Evolutionary conservation across 2,113 vertebrate genomes (phyloP).

Genomic region (Indri indri): DNA sequence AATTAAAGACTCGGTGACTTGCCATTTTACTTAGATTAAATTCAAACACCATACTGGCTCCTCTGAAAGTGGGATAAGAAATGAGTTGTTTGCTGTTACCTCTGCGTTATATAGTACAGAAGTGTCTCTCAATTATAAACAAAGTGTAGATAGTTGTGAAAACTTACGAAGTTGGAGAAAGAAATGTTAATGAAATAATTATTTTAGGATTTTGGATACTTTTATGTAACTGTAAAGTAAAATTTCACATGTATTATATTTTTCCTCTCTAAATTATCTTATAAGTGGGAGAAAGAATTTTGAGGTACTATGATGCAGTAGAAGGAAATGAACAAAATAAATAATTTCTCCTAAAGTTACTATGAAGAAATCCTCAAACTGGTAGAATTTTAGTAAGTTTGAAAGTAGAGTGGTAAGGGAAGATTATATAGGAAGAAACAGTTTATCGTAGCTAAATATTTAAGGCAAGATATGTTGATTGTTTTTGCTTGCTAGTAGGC

Average conservation of each 20-base stretch:
- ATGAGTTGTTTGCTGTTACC: not conserved
- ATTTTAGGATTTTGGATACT: not conserved
- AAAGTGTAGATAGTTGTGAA: not conserved
- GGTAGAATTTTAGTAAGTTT: not conserved
- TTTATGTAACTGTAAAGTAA: not conserved
- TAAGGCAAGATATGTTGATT: not conserved
- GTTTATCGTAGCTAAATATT: not conserved
- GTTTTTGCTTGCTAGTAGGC: not conserved
- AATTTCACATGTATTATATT: not conserved
- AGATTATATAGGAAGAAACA: not conserved
- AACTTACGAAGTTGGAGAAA: not conserved
- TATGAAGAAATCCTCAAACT: not conserved
- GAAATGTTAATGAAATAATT: not conserved
- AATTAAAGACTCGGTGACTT: not conserved
- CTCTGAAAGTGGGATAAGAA: not conserved
- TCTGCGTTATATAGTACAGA: not conserved
- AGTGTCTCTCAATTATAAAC: not conserved
- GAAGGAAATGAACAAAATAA: not conserved
- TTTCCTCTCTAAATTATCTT: not conserved
- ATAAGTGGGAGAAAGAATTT: not conserved
- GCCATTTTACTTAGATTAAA: not conserved
- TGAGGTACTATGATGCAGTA: not conserved
- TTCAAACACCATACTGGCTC: not conserved
- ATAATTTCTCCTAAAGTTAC: not conserved
- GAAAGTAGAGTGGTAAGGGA: not conserved